Base-by-base conservation (phyloP, 2,113 vertebrate species). In the Nipponia nippon region DNA sequence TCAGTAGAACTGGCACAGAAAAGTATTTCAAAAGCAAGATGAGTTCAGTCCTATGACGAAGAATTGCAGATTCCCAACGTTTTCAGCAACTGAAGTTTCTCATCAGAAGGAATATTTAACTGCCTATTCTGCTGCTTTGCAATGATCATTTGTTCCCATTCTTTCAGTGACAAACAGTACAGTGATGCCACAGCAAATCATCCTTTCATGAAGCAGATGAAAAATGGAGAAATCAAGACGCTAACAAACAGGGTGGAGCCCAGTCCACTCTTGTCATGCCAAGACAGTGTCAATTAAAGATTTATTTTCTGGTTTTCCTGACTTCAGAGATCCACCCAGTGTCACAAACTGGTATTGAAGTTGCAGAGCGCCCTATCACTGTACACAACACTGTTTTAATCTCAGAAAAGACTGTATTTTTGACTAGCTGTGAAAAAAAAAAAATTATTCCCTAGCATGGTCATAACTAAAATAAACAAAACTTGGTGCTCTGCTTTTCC, bases 251-350 rank as follows among this genome's bases (percentile, higher is more conserved):
- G 87, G 89, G 95, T 47, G 93, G 91, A 94, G 77, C 66, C 38
- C 20, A 75, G 42, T 36, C 17, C 47, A 27, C 49, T 71, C 58
- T 85, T 65, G 18, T 87, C 29, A 25, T 50, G 59, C 58, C 46
- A 83, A 62, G 81, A 42, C 18, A 36, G 21, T 36, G 50, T 21
- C 56, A 91, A 50, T 62, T 93, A 90, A 89, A 83, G 27, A 66
- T 87, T 69, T 84, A 6, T 80, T 75, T 90, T 89, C 76, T 56
- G 83, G 21, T 76, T 94, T 66, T 91, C 52, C 32, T 84, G 87
- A 94, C 56, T 92, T 94, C 46, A 78, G 91, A 92, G 88, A 96
- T 93, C 96, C 96, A 97, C 96, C 94, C 96, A 96, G 90, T 83
- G 95, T 95, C 83, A 91, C 67, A 95, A 87, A 82, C 53, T 59